Evolutionary conservation across 2,113 vertebrate genomes (phyloP), one percentile per base, ranked within the genome.

Genomic region (Chionis minor): DNA sequence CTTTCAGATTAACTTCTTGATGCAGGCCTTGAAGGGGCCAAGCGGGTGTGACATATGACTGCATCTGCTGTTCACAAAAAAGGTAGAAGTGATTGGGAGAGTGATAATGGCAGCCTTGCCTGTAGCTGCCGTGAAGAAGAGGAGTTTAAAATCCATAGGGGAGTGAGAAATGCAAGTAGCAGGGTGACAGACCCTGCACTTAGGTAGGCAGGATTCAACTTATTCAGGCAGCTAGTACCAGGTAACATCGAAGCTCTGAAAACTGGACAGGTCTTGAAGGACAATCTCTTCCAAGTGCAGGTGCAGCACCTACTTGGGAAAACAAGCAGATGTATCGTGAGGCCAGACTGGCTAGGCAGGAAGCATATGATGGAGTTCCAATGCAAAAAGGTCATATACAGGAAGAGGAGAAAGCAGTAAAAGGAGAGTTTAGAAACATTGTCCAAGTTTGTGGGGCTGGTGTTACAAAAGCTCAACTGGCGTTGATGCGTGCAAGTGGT

Each of bases 401-500:
- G 61, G n/a, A 67, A 10, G 15, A 54, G 38, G 33, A 77, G 23
- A 18, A 77, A 71, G 21, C 33, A 86, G 45, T 75, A 35, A 71
- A 71, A 79, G 30, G 38, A 8, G 22, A 51, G 44, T 35, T 80
- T 55, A 5, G 24, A 86, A 80, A 81, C 2, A 4, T 23, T 58
- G 15, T 54, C 16, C 21, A 30, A 4, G 32, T 0, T 0, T 38
- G 21, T 35, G 40, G 24, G 14, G 7, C 59, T 69, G 24, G 12
- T 18, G 5, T 81, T 72, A 27, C 18, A 54, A 63, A 84, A 90
- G 4, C n/a, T 73, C 14, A 20, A 6, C 32, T 23, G 8, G 7
- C 45, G 4, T 33, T 63, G 38, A 14, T n/a, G 3, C 2, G 2
- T 32, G 12, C 9, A 51, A 18, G 7, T 56, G 23, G 8, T 47